Evolutionary conservation across 2,797 vertebrate genomes (phyloP), one percentile per base, ranked within the genome.

Genomic region (Macroramphosus scolopax): DNA sequence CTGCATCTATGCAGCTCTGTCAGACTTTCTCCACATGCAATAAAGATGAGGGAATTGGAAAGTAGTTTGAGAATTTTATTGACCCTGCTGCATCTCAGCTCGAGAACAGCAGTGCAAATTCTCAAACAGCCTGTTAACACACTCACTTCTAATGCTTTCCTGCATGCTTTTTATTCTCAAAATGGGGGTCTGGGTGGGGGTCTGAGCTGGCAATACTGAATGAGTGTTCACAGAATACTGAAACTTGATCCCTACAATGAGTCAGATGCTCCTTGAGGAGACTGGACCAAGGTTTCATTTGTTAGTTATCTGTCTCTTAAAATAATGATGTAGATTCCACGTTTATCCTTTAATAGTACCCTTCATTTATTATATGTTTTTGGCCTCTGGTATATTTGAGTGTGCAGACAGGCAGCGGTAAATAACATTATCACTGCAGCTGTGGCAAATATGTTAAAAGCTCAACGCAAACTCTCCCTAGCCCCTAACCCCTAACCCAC

Each of bases 1-100:
- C 64, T 59, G 63, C 68, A 55, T 56, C 52, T 43, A 64, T 66
- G 41, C 17, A 26, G 41, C 65, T 45, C 32, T 8, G 22, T 38
- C 16, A 20, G 38, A 39, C 41, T 57, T 8, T 25, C 35, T 45
- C 10, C 30, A 8, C 35, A 39, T 22, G 16, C 7, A 10, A 2
- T 33, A 29, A 37, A 38, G 16, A 55, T 14, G 42, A 51, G 31
- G 33, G 25, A 36, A 47, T 22, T 6, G 2, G 39, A 46, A 22
- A 16, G 22, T 11, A 13, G 25, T 37, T 47, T 0, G 9, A 26
- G 30, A 36, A 12, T 28, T 51, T 49, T 22, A 38, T 63, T 10
- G 44, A 33, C 37, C 10, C 14, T 13, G 4, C 8, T 6, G 10
- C 17, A 2, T 24, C 28, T 44, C n/a, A n/a, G n/a, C n/a, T n/a